These are phyloP conservation scores for human (Homo sapiens) DNA, from an alignment of 2,113 vertebrate species.

Conservation along the genomic window DNA sequence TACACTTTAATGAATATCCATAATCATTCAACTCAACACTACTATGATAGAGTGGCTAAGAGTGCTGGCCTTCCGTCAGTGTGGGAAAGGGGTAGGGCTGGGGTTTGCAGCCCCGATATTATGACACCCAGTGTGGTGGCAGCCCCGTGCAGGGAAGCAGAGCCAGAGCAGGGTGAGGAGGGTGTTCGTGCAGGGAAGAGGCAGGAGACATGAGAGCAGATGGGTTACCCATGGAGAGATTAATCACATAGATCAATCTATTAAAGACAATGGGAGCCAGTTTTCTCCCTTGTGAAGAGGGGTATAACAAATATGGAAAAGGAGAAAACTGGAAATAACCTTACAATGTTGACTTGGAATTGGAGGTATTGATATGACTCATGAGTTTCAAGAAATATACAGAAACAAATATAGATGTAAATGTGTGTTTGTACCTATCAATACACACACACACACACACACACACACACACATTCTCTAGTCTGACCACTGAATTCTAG, in stretches of 20 bases:
- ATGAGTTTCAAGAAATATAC: slow-evolving; percentile 21
- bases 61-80: not conserved
- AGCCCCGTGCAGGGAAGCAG: not conserved
- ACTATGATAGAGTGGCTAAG: not conserved
- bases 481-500: not conserved
- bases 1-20: not conserved
- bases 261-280: not conserved
- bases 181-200: not conserved
- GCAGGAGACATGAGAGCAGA: not conserved
- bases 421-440: not conserved
- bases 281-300: not conserved
- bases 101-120: not conserved
- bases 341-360: not conserved
- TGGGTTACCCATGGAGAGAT: not conserved
- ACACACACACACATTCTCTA: not conserved
- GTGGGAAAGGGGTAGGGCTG: not conserved
- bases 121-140: not conserved
- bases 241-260: not conserved
- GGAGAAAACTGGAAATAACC: not conserved
- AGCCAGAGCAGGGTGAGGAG: not conserved
- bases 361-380: not conserved
- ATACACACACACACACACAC: not conserved
- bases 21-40: not conserved
- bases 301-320: not conserved
- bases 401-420: slow-evolving; percentile 21